Percentiles rank a stretch among this genome's conserved stretches.
Evolutionary conservation across 2,113 vertebrate genomes (phyloP).

Genomic region (Paracanthobrama guichenoti): DNA sequence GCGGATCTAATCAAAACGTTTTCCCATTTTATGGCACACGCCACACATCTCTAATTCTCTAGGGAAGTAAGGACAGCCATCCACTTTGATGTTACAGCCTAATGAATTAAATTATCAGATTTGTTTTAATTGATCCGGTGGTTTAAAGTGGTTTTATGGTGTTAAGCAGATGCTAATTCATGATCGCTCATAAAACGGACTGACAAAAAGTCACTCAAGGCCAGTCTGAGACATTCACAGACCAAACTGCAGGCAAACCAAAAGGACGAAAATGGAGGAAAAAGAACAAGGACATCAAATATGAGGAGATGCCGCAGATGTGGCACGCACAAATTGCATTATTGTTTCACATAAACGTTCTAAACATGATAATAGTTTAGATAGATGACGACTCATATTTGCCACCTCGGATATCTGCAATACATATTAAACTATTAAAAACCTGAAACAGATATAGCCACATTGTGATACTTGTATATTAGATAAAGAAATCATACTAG

Average conservation of each 20-base stretch:
- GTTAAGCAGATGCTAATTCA: slow-evolving; percentile 45
- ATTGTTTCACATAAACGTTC: not conserved
- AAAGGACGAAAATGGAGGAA: not conserved
- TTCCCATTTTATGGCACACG: not conserved
- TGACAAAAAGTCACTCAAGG: slow-evolving; percentile 10
- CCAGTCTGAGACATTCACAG: slow-evolving; percentile 2
- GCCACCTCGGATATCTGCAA: not conserved
- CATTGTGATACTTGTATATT: not conserved
- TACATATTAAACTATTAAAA: not conserved
- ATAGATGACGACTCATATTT: not conserved
- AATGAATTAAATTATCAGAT: slow-evolving; percentile 51
- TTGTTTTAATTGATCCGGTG: slow-evolving; percentile 31
- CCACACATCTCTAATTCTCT: slow-evolving; percentile 16
- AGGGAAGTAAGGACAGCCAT: not conserved
- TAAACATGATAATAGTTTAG: not conserved
- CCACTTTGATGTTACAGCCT: slow-evolving; percentile 27
- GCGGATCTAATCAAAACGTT: slow-evolving; percentile 9
- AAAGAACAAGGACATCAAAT: not conserved
- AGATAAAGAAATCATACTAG: slow-evolving; percentile 1
- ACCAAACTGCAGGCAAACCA: slow-evolving; percentile 4
- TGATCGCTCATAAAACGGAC: slow-evolving; percentile 20
- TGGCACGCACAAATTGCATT: not conserved
- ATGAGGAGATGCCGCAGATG: not conserved
- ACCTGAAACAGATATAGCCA: not conserved
- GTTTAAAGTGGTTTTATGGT: slow-evolving; percentile 41